Percentiles rank a stretch among this genome's conserved stretches.
These are phyloP conservation scores for Tapirus indicus DNA, from an alignment of 2,797 vertebrate genomes.

Conservation along the genomic window DNA sequence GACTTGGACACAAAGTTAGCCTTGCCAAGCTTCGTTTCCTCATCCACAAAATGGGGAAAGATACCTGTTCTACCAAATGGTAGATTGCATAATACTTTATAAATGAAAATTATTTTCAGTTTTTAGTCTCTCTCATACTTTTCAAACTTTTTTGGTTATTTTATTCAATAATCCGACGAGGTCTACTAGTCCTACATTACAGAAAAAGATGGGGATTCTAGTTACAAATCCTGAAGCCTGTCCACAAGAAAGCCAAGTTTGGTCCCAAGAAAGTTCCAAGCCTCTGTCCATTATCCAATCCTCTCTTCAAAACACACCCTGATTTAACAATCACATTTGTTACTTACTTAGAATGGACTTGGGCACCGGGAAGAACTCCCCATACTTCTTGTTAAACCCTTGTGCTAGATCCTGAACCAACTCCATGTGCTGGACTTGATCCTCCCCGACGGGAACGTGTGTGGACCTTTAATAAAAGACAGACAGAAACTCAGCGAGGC, in stretches of 20 bases:
- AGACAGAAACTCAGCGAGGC: constrained; percentile 83
- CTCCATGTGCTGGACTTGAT: constrained; percentile 97
- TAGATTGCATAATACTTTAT: background rate
- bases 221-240: background rate
- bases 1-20: background rate
- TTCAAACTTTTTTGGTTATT: background rate
- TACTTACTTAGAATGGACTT: constrained; percentile 93
- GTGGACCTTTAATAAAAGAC: constrained; percentile 93
- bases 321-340: constrained; percentile 21
- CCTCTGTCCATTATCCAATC: background rate
- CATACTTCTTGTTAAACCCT: constrained; percentile 95
- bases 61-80: background rate
- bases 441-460: constrained; percentile 96
- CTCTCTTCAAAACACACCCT: background rate
- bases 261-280: background rate
- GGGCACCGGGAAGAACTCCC: constrained; percentile 95
- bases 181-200: background rate
- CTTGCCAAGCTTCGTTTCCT: background rate
- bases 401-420: constrained; percentile 95
- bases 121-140: background rate
- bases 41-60: background rate
- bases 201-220: background rate
- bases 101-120: constrained; percentile 8
- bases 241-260: background rate
- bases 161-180: background rate